These are phyloP conservation scores for Speoplatyrhinus poulsoni DNA, from an alignment of 2,113 vertebrate species.

Conservation along the genomic window DNA sequence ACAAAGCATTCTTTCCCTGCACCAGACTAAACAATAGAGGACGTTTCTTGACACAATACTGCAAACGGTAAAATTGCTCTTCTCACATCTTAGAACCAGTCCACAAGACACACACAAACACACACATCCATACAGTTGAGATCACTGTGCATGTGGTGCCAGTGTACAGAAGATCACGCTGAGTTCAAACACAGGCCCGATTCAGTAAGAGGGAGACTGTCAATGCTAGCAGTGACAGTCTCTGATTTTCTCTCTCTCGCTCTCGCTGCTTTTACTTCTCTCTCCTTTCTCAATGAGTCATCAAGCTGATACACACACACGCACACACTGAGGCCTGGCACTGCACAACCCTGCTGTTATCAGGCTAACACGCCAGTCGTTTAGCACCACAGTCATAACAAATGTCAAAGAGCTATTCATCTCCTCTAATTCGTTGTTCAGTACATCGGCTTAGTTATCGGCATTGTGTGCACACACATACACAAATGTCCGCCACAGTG, in stretches of 20 bases:
- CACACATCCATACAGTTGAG: slow-evolving; percentile 24
- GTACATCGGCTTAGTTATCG: slow-evolving; percentile 12
- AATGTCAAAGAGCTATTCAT: slow-evolving; percentile 63
- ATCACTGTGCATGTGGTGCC: not conserved
- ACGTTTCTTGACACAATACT: slow-evolving; percentile 26
- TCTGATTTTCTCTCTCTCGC: slow-evolving; percentile 25
- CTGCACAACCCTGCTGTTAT: slow-evolving; percentile 46
- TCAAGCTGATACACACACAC: slow-evolving; percentile 40
- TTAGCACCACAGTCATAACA: slow-evolving; percentile 58
- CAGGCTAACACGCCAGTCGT: slow-evolving; percentile 30
- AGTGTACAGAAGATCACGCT: slow-evolving; percentile 28
- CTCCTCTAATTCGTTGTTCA: slow-evolving; percentile 47
- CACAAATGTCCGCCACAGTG: slow-evolving; percentile 5
- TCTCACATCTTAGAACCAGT: not conserved
- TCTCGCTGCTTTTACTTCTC: slow-evolving; percentile 40
- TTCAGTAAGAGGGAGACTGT: slow-evolving; percentile 41
- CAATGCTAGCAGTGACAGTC: slow-evolving; percentile 50
- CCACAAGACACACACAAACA: slow-evolving; percentile 4
- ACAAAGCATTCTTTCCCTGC: slow-evolving; percentile 40
- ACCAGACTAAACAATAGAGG: slow-evolving; percentile 25
- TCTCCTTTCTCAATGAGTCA: slow-evolving; percentile 62
- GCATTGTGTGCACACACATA: slow-evolving; percentile 6
- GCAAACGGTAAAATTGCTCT: slow-evolving; percentile 13
- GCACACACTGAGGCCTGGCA: slow-evolving; percentile 43
- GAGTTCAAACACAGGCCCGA: slow-evolving; percentile 53